Evolutionary conservation across 2,797 vertebrate species (phyloP).

Genomic region (Thaleichthys pacificus): DNA sequence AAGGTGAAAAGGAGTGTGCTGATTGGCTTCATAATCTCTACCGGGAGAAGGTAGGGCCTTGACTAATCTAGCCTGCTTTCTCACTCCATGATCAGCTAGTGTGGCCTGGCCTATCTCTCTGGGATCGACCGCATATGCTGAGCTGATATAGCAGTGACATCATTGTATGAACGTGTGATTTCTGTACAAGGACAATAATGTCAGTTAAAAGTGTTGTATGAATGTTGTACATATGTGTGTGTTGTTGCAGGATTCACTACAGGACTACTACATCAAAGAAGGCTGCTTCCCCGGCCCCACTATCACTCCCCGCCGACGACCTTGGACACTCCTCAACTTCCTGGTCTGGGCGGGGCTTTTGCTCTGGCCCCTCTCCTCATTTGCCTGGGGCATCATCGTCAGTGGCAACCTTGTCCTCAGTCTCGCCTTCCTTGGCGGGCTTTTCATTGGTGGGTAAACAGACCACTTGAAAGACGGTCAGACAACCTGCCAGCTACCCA

Average conservation of each 20-base stretch:
- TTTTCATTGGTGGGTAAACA: constrained; percentile 78
- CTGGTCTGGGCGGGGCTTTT: constrained; percentile 86
- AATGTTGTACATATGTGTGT: not conserved
- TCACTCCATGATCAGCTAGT: not conserved
- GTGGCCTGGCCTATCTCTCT: too few relatives aligned
- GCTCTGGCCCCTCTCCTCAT: constrained; percentile 84
- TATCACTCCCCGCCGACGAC: constrained; percentile 76
- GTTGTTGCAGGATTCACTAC: constrained; percentile 78
- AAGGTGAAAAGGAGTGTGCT: constrained; percentile 84
- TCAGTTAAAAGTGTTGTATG: not conserved
- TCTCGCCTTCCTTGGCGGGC: constrained; percentile 80
- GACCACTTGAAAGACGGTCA: not conserved
- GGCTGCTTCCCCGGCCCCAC: constrained; percentile 79
- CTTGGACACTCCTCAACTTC: constrained; percentile 87
- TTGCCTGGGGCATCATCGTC: constrained; percentile 81
- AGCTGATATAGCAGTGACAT: not conserved
- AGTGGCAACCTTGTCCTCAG: constrained; percentile 87
- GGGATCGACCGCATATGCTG: too few relatives aligned
- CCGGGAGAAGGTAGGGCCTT: constrained; percentile 81
- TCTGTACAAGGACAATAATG: not conserved
- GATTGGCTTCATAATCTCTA: constrained; percentile 88
- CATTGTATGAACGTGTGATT: not conserved
- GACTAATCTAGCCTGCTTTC: not conserved
- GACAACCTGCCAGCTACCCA: not conserved
- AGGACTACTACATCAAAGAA: constrained; percentile 81